These are phyloP conservation scores for Naja naja DNA, from an alignment of 2,113 vertebrate species.

Conservation along the genomic window DNA sequence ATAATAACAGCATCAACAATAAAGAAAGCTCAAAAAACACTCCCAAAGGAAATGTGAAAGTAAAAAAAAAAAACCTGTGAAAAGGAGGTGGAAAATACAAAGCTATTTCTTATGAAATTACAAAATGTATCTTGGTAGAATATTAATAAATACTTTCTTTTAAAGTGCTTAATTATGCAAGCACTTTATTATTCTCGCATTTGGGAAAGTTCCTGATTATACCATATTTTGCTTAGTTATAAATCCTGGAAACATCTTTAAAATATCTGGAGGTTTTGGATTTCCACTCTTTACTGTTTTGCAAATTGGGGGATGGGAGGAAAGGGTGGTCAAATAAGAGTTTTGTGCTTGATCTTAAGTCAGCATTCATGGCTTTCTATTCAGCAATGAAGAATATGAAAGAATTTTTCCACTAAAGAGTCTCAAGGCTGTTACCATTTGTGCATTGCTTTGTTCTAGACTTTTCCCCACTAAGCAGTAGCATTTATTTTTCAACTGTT, in stretches of 20 bases:
- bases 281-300: conserved; percentile 11
- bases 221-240: conserved; percentile 20
- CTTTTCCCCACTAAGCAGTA: neutral
- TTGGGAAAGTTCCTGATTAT: conserved; percentile 18
- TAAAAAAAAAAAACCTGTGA: neutral
- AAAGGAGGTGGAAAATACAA: neutral
- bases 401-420: conserved; percentile 46
- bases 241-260: conserved; percentile 14
- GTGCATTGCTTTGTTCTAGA: conserved; percentile 1
- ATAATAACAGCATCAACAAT: neutral
- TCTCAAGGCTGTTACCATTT: neutral
- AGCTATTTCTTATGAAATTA: neutral
- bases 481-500: neutral
- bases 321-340: neutral
- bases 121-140: neutral
- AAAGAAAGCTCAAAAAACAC: neutral
- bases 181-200: neutral
- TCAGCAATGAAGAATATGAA: conserved; percentile 42
- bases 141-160: neutral
- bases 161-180: conserved; percentile 6
- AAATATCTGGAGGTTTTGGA: neutral
- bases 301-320: neutral
- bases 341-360: conserved; percentile 12
- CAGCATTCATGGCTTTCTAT: conserved; percentile 45
- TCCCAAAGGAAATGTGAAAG: neutral